Evolutionary conservation across 2,113 vertebrate genomes (phyloP), one percentile per base, ranked within the genome.

Genomic region (Siniperca chuatsi): DNA sequence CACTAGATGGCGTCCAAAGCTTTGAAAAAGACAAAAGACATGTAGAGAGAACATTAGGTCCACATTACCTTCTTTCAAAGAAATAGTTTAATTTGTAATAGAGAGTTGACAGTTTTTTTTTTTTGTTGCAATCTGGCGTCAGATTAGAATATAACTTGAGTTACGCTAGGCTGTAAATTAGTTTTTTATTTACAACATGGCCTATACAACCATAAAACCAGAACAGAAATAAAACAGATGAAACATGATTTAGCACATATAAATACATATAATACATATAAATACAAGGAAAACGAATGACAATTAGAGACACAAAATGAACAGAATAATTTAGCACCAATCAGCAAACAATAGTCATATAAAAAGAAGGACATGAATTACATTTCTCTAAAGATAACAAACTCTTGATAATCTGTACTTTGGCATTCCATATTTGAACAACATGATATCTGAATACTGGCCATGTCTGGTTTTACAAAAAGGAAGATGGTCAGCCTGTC

Each of bases 1-100:
- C 90, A 84, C 81, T 64, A 88, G 93, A 86, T 90, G 89, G 87
- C 44, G 83, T 0, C 57, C 58, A 8, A 15, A 61, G 64, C 48
- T n/a, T 81, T 44, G 1, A 33, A 18, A 72, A 74, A 23, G 1
- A 23, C 1, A 3, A 72, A 74, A 23, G 1, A 23, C 1, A 3
- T 6, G 13, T 0, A 4, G 33, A 15, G 11, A 21, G 35, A 15
- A 18, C 23, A 29, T 23, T 8, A 8, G 16, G 12, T 8, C 70
- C 61, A 66, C 16, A 62, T 13, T 33, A 1, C 12, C 37, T 13
- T 4, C 33, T 20, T 8, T 70, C 18, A 16, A 33, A 69, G 25
- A 52, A 35, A 54, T 21, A 1, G 20, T 11, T 21, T 20, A 20
- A 35, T 35, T 37, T 21, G 7, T 5, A 46, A 46, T 1, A 16